Conservation (phyloP, 2,888 invertebrate species). For the Troides aeacus region DNA sequence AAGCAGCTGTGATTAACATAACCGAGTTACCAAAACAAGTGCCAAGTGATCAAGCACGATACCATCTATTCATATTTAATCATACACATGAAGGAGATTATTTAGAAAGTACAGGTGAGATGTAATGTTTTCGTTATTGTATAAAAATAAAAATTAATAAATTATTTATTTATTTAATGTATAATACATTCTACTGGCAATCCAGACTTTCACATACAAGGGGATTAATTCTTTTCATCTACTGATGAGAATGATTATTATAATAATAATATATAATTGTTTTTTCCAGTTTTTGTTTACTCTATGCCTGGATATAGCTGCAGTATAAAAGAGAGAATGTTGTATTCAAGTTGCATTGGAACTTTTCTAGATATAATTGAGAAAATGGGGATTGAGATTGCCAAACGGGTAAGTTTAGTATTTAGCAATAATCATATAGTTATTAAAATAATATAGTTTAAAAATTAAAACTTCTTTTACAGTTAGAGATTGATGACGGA, state of each 20-base stretch:
- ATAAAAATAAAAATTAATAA: too few relatives aligned
- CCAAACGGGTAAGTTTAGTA: constrained; percentile 87
- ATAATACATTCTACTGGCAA: too few relatives aligned
- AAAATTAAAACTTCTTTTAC: constrained; percentile 43
- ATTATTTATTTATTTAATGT: too few relatives aligned
- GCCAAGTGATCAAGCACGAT: constrained; percentile 92
- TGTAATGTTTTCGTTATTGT: neutral
- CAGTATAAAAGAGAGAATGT: constrained; percentile 98
- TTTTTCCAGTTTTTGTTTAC: constrained; percentile 93
- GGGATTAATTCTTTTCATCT: too few relatives aligned
- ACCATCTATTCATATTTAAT: constrained; percentile 94
- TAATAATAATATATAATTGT: neutral
- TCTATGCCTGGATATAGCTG: constrained; percentile 98
- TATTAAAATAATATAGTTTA: neutral
- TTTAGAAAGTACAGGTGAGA: constrained; percentile 88
- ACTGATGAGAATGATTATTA: neutral
- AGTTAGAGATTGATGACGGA: constrained; percentile 95
- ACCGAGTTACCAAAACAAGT: constrained; percentile 87
- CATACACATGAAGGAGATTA: constrained; percentile 97
- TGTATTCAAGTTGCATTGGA: constrained; percentile 98
- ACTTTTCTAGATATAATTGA: constrained; percentile 92
- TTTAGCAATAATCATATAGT: neutral
- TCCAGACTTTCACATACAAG: too few relatives aligned
- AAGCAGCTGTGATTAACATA: constrained; percentile 84
- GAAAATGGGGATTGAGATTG: constrained; percentile 87